Base-by-base conservation (phyloP, 2,888 invertebrate species). In the Pristionchus exspectatus region DNA sequence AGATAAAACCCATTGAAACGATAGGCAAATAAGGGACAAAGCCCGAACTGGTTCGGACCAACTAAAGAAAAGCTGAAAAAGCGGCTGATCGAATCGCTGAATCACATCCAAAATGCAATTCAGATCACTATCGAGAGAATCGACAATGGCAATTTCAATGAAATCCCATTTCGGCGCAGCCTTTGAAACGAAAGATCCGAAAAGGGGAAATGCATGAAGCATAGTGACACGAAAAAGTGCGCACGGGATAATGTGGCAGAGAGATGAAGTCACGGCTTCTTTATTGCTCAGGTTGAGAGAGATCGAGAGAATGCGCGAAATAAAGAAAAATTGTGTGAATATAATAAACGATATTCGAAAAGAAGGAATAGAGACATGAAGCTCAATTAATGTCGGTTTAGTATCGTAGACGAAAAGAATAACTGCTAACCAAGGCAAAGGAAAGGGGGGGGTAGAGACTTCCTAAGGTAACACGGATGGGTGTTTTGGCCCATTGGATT, bases 21-120 rank as follows among this genome's bases (percentile, higher is more conserved):
- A 63, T 63, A 63, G 24, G 63, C 63, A 59, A 18, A 59, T 24
- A 59, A 21, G 18, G 59, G 63, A 63, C 24, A 21, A 72, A 30
- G 16, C 27, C 69, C 30, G 30, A 72, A 33, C 69, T 72, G 30
- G 33, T 30, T 72, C 30, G 30, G 18, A 5, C 44, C 9, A 50
- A 50, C 44, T 10, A 9, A 50, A 50, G n/a, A n/a, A 50, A 50
- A 12, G 69, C 30, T 2, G 14, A 14, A 30, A 72, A 30, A 30
- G 44, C 44, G 16, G 69, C 33, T 30, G 69, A 59, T 59, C 63
- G 5, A 63, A 63, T n/a, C 5, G 24, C 21, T n/a, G 63, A 63
- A 63, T 63, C 63, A 63, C 63, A 63, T 63, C 63, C 63, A 63
- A 63, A 38, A 74, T 33, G 74, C 74, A 74, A 38, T 38, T 74